Evolutionary conservation across 2,113 vertebrate species (phyloP).

Genomic region (Pterocles burchelli): DNA sequence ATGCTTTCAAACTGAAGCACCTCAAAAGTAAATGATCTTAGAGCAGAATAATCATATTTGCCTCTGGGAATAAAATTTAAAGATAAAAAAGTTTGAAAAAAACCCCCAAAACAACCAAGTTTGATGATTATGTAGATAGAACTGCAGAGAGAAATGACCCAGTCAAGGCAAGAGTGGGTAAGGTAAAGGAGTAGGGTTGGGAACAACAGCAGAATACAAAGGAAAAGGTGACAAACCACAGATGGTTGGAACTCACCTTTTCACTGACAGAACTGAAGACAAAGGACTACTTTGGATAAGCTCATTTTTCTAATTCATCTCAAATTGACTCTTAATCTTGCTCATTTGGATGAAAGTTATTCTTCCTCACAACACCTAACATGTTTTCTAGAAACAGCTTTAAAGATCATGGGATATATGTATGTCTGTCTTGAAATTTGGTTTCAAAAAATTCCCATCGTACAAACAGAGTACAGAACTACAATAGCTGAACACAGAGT

Average conservation of each 20-base stretch:
- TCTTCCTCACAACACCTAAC: neutral
- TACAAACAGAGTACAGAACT: neutral
- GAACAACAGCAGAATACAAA: conserved; percentile 12
- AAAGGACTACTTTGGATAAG: neutral
- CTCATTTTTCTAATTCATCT: neutral
- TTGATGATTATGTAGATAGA: conserved; percentile 72
- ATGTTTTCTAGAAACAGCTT: conserved; percentile 10
- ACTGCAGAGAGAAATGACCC: conserved; percentile 37
- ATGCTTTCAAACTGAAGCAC: conserved; percentile 62
- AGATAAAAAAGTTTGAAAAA: conserved; percentile 61
- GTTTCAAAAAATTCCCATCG: neutral
- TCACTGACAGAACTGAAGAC: neutral
- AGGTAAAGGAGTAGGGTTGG: conserved; percentile 1
- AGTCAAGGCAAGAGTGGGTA: conserved; percentile 36
- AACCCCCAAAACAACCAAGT: conserved; percentile 38
- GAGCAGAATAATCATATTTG: conserved; percentile 68
- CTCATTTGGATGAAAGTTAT: neutral
- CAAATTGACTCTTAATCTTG: neutral
- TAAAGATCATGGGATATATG: neutral
- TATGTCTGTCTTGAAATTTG: neutral
- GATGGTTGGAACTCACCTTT: neutral
- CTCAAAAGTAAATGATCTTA: conserved; percentile 68
- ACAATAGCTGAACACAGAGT: neutral
- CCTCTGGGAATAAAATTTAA: conserved; percentile 71
- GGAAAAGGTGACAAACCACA: conserved; percentile 18